Evolutionary conservation across 1,140 invertebrate species (phyloP), one percentile per base, ranked within the genome.

Genomic region (Atta colombica): DNA sequence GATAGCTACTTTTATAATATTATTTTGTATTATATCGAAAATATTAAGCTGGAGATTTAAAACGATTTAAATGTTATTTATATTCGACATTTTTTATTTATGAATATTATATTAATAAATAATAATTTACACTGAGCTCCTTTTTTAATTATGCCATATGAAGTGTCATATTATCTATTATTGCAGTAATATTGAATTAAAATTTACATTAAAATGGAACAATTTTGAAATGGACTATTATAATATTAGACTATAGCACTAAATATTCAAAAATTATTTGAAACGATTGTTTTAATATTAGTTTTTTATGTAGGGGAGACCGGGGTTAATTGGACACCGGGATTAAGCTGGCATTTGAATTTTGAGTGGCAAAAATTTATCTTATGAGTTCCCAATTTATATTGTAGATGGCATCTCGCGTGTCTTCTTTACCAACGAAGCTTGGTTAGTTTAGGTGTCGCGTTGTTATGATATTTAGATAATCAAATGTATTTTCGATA

Each of bases 91-190:
- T 68, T 16, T 39, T 80, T 35, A 60, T 61, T 28, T 51, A n/a
- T 10, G 10, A 82, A 28, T 82, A 74, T 35, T 84, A 16, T 60
- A 60, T 45, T 49, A 74, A 60, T 82, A 82, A 69, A 69, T 45
- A 58, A 25, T 39, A 45, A 60, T 35, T 78, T 31, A 25, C 77
- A 53, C 45, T 66, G 16, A 6, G 25, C 7, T 4, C 16, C 7
- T 18, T 5, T 25, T 28, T 18, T 31, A 25, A 49, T 77, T 45
- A 3, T 45, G 8, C 6, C n/a, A 39, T 16, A 21, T 39, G 0
- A 45, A 77, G 10, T 31, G 6, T 8, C 2, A 3, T 45, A 21
- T 51, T 45, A 10, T 45, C 8, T 10, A 45, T 10, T 45, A 45
- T 45, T 45, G 39, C 39, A 74, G 35, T 75, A 58, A 16, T 39